Base-by-base conservation (phyloP, 2,113 vertebrate genomes). In the Semnornis frantzii region DNA sequence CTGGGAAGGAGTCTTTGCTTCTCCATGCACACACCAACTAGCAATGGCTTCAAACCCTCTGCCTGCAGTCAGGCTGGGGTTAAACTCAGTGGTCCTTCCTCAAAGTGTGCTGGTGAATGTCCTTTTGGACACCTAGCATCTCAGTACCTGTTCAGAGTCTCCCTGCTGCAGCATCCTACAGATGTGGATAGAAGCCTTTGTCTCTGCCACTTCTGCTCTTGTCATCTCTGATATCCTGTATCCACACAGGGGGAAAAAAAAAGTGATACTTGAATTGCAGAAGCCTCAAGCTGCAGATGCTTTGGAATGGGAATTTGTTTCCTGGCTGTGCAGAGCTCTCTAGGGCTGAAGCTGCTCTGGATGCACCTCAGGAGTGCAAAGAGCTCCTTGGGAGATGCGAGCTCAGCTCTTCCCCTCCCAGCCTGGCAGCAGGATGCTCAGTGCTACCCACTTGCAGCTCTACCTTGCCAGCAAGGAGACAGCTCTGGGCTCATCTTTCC, bases 1-100 rank as follows among this genome's bases (percentile, higher is more conserved):
- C 63, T 82, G 79, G 9, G 24, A 64, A 46, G 87, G 37, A 76
- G 27, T 11, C 83, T 80, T 57, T 1, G 1, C 8, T 74, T 71
- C 57, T 70, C 30, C 33, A 3, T 1, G 3, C 31, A 0, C 0
- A 1, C 7, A 7, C 10, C n/a, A 3, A 1, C n/a, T 33, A 4
- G 0, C 30, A 12, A 1, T 0, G 0, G 2, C 34, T 57, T 27
- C 75, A 60, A 34, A 31, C 15, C 12, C 70, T 70, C 58, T 82
- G 39, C 31, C 76, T 28, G 11, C 6, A n/a, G 90, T 6, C 18
- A 31, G n/a, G 39, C 46, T 31, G 74, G 18, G 60, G 33, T 62
- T 60, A 60, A 62, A 62, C 23, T 34, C 59, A 15, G n/a, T 34
- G 28, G 14, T 71, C 8, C 8, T 31, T 55, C 13, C n/a, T 60